A percentile compares a stretch with the other conserved stretches of the same genome.
Conservation (phyloP, 1,140 invertebrate genomes). For the Phenacoccus solenopsis region DNA sequence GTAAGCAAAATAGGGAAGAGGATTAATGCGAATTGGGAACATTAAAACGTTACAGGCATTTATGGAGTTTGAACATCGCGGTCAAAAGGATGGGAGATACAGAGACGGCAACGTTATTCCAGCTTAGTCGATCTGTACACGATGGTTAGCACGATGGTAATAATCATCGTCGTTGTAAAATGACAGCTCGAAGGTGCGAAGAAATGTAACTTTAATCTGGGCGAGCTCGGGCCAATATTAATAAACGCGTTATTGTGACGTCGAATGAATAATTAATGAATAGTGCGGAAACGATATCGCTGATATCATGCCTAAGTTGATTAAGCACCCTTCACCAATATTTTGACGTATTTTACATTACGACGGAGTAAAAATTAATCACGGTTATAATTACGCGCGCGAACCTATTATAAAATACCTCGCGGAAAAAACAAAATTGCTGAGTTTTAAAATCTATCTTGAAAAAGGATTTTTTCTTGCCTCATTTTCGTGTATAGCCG, state of each 20-base stretch:
- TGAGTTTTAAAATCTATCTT: too few relatives aligned
- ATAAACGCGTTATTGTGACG: background rate
- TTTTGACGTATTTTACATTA: background rate
- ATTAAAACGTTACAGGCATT: background rate
- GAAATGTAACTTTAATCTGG: background rate
- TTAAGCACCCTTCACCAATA: background rate
- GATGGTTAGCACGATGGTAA: background rate
- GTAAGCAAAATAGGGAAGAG: too few relatives aligned
- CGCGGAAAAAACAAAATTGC: background rate
- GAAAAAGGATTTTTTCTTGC: too few relatives aligned
- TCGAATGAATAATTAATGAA: background rate
- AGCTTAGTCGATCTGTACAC: too few relatives aligned
- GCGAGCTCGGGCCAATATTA: background rate
- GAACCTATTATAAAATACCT: background rate
- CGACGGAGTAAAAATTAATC: background rate
- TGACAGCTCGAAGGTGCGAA: background rate
- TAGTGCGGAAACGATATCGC: background rate
- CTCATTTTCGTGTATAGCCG: too few relatives aligned
- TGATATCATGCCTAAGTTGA: background rate
- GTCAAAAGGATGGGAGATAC: background rate
- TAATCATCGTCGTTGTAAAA: background rate
- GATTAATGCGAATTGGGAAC: too few relatives aligned
- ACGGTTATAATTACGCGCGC: background rate
- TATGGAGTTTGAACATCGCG: background rate
- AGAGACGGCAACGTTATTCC: too few relatives aligned